Percentiles rank a stretch among this genome's conserved stretches.
Evolutionary conservation across 2,888 invertebrate genomes (phyloP).

Genomic region (Caradrina kadenii): DNA sequence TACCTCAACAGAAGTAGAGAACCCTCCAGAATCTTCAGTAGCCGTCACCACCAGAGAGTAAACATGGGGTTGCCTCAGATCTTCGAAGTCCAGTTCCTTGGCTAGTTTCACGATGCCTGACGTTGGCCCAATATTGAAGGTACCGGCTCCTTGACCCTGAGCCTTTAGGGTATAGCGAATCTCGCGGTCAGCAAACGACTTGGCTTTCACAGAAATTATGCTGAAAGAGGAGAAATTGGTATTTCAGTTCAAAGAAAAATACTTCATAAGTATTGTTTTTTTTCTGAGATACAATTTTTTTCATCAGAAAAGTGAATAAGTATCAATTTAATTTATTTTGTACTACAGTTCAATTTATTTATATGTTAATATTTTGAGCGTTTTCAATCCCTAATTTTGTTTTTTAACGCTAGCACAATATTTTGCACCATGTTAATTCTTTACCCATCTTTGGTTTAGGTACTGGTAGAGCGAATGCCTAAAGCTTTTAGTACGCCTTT

Average conservation of each 20-base stretch:
- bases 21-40: constrained; percentile 99
- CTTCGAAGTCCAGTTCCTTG: constrained; percentile 99
- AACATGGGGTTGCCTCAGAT: constrained; percentile 97
- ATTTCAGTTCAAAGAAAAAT: constrained; percentile 2
- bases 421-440: too few species aligned
- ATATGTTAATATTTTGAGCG: too few species aligned
- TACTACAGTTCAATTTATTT: too few species aligned
- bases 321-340: too few species aligned
- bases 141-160: constrained; percentile 98
- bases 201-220: constrained; percentile 98
- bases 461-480: too few species aligned
- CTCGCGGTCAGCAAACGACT: constrained; percentile 98
- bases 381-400: too few species aligned
- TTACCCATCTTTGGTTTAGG: too few species aligned
- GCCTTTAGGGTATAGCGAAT: constrained; percentile 99
- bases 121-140: constrained; percentile 98
- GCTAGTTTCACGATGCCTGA: constrained; percentile 98
- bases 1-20: constrained; percentile 98
- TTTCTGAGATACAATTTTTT: too few species aligned
- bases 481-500: too few species aligned
- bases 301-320: too few species aligned
- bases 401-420: too few species aligned
- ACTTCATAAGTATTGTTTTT: too few species aligned
- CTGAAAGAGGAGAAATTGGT: constrained; percentile 88
- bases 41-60: constrained; percentile 98